Percentiles rank a stretch among this genome's conserved stretches.
Evolutionary conservation across 2,113 vertebrate species (phyloP).

Genomic region (Coptodon bakossiorum): DNA sequence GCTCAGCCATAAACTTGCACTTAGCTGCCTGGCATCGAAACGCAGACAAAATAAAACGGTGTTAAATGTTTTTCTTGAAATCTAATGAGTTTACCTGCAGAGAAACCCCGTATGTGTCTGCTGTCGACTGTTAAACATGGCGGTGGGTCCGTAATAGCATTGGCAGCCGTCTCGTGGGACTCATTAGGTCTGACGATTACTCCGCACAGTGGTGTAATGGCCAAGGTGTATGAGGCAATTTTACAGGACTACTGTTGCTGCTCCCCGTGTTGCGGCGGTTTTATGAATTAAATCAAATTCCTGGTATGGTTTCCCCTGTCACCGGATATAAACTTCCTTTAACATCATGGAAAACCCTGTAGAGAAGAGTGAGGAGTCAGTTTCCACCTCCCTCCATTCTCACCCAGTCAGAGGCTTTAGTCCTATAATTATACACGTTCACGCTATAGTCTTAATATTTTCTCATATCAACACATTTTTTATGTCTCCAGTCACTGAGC

Average conservation of each 20-base stretch:
- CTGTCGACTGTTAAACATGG: slow-evolving; percentile 7
- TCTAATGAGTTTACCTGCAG: slow-evolving; percentile 10
- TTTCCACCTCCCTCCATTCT: background rate
- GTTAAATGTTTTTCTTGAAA: background rate
- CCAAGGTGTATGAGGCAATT: slow-evolving; percentile 30
- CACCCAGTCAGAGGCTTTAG: background rate
- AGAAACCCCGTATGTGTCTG: background rate
- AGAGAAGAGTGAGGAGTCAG: background rate
- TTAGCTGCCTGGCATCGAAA: background rate
- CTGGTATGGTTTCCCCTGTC: background rate
- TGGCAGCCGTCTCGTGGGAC: slow-evolving; percentile 38
- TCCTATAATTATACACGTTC: background rate
- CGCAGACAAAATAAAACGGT: background rate
- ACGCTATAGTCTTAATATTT: background rate
- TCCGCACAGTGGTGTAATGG: slow-evolving; percentile 22
- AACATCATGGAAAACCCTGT: background rate
- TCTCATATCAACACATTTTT: background rate
- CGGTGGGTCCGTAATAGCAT: slow-evolving; percentile 34
- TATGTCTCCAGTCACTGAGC: background rate
- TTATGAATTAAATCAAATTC: slow-evolving; percentile 27
- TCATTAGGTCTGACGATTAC: slow-evolving; percentile 47
- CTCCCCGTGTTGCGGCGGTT: background rate
- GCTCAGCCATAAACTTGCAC: background rate
- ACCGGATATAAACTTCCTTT: slow-evolving; percentile 3
- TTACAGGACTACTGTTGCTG: slow-evolving; percentile 16